Base-by-base conservation (phyloP, 2,888 invertebrate genomes). In the Yponomeuta sedellus region DNA sequence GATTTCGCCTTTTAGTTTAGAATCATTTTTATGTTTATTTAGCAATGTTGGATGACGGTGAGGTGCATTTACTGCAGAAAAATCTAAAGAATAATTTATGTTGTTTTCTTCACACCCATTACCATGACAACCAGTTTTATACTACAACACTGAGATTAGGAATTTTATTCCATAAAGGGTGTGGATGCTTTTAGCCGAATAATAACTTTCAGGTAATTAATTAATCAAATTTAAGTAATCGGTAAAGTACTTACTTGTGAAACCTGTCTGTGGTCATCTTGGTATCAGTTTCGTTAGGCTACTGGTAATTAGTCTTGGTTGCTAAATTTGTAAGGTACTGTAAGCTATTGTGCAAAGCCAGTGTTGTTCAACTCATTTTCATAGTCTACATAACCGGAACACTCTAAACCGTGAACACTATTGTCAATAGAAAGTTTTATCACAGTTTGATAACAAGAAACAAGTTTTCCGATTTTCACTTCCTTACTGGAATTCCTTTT, bases 251-350 rank as follows among this genome's bases (percentile, higher is more conserved):
- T 91, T 84, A 93, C 93, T 93, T 93, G 81, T 93, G 93, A 81
- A 92, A 93, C 81, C 93, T 88, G 81, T 93, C 92, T 63, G 93
- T 93, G 73, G 92, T 90, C 93, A 93, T 93, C 79, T 81, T 84
- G 34, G 34, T 34, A 70, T 61, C 16, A 61, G 66, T 40, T 25
- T 66, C 25, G 28, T 19, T 16, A 19, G 39, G 3, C 39, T 19
- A n/a, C n/a, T 4, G 1, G 16, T 6, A 62, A 59, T 59, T 20
- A 59, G 22, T 25, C 25, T 59, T 12, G 25, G 59, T 59, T 22
- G 25, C 59, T 19, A 59, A 59, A 59, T 10, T 20, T 11, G 25
- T 12, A 58, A 20, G 2, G 25, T 10, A 59, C 12, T 25, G 25
- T 20, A 20, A 8, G 22, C 20, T 22, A 20, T 59, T 59, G 20